Conservation (phyloP, 2,113 vertebrate species). For the Marcusenius ussheri region DNA sequence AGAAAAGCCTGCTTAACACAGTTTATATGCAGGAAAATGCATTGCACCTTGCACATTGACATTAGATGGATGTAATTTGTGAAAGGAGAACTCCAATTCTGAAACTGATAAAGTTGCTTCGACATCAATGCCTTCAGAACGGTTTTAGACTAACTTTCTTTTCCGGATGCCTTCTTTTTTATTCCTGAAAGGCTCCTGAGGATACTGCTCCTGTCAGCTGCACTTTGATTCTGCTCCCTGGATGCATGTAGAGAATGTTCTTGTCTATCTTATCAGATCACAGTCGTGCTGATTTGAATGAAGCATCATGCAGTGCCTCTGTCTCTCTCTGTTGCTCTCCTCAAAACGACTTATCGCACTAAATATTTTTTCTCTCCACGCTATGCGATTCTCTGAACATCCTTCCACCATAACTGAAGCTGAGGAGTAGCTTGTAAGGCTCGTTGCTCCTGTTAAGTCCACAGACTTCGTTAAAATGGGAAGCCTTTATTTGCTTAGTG, state of each 20-base stretch:
- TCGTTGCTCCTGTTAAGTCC: not conserved
- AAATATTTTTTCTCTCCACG: not conserved
- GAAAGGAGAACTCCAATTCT: not conserved
- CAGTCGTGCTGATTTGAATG: constrained; percentile 48
- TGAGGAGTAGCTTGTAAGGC: not conserved
- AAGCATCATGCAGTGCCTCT: constrained; percentile 43
- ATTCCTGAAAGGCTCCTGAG: constrained; percentile 27
- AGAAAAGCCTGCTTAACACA: not conserved
- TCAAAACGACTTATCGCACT: not conserved
- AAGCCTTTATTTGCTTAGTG: not conserved
- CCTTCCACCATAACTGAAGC: not conserved
- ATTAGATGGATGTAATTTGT: not conserved
- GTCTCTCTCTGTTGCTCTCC: constrained; percentile 52
- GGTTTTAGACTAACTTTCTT: constrained; percentile 11
- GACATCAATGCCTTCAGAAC: not conserved
- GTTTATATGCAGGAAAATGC: not conserved
- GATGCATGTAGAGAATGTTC: constrained; percentile 59
- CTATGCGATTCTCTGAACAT: not conserved
- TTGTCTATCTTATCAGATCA: constrained; percentile 63
- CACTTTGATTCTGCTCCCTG: constrained; percentile 49
- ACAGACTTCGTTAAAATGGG: not conserved
- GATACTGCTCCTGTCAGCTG: constrained; percentile 56
- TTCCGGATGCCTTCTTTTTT: not conserved
- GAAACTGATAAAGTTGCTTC: not conserved
- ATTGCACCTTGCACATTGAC: too few species aligned